A percentile compares a stretch with the other conserved stretches of the same genome.
Evolutionary conservation across 2,888 invertebrate species (phyloP).

Genomic region (Lasioglossum pauxillum): DNA sequence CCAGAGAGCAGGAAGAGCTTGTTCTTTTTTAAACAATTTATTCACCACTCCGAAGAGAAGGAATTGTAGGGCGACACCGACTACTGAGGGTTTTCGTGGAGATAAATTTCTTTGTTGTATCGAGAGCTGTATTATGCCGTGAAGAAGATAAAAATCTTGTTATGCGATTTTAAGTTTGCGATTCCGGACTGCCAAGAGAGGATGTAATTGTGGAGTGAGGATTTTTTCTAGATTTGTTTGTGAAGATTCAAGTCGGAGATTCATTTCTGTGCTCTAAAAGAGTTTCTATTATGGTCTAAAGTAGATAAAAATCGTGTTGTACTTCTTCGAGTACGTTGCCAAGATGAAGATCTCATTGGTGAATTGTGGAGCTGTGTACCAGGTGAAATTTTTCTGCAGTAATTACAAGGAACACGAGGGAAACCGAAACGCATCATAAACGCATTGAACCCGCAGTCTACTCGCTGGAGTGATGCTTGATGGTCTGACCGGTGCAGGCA

Average conservation of each 20-base stretch:
- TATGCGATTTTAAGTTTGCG: not conserved
- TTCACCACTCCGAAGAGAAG: not conserved
- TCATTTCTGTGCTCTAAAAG: not conserved
- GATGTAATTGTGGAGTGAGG: too few relatives aligned
- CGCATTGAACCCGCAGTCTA: not conserved
- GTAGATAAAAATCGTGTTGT: not conserved
- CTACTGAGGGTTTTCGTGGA: not conserved
- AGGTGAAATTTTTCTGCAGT: not conserved
- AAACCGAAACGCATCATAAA: not conserved
- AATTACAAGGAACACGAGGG: not conserved
- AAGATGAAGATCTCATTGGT: not conserved
- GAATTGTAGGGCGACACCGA: not conserved
- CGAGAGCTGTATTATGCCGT: not conserved
- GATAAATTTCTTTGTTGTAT: not conserved
- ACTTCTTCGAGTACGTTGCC: not conserved
- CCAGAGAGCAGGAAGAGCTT: not conserved
- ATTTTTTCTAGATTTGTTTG: not conserved
- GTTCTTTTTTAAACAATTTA: not conserved
- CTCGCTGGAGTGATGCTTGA: not conserved
- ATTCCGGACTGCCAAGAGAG: too few relatives aligned
- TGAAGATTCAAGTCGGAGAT: not conserved
- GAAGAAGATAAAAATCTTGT: not conserved
- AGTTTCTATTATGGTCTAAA: not conserved
- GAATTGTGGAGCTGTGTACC: not conserved
- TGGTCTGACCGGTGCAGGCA: not conserved